These are phyloP conservation scores for Hybognathus amarus DNA, from an alignment of 2,797 vertebrate genomes.

Conservation along the genomic window DNA sequence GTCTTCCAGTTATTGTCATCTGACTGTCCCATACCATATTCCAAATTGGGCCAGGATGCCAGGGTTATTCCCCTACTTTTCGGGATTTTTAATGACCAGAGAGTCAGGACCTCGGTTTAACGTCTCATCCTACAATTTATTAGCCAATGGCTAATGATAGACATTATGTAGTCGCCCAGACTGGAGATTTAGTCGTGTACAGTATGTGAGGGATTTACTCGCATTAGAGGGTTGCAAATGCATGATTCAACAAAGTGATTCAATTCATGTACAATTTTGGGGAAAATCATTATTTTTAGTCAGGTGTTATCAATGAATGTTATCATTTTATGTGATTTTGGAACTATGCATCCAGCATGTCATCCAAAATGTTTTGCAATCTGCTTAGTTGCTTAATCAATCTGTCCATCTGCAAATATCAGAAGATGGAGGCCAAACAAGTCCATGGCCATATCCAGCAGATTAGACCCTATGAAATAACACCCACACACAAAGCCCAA, in stretches of 20 bases:
- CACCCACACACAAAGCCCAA: slow-evolving; percentile 32
- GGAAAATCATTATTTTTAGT: not conserved
- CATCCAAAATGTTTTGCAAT: slow-evolving; percentile 10
- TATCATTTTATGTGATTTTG: too few relatives aligned
- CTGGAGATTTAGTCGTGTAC: too few relatives aligned
- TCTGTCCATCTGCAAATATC: slow-evolving; percentile 30
- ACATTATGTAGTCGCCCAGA: too few relatives aligned
- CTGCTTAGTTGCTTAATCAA: slow-evolving; percentile 33
- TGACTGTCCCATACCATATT: not conserved
- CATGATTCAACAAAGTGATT: not conserved
- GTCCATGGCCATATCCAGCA: not conserved
- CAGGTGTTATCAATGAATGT: not conserved
- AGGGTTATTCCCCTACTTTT: too few relatives aligned
- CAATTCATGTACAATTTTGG: not conserved
- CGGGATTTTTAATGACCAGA: too few relatives aligned
- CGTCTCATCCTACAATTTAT: too few relatives aligned
- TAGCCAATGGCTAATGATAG: too few relatives aligned
- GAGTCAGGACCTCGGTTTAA: too few relatives aligned
- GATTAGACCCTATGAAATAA: slow-evolving; percentile 16
- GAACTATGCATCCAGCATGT: not conserved
- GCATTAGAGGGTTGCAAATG: not conserved
- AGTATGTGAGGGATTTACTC: too few relatives aligned
- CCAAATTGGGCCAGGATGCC: too few relatives aligned
- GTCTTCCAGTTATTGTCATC: not conserved
- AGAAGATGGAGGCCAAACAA: slow-evolving; percentile 1